phyloP scores from a whole-genome alignment of 2,888 invertebrate species.

The Theodoxus fluviatilis region DNA sequence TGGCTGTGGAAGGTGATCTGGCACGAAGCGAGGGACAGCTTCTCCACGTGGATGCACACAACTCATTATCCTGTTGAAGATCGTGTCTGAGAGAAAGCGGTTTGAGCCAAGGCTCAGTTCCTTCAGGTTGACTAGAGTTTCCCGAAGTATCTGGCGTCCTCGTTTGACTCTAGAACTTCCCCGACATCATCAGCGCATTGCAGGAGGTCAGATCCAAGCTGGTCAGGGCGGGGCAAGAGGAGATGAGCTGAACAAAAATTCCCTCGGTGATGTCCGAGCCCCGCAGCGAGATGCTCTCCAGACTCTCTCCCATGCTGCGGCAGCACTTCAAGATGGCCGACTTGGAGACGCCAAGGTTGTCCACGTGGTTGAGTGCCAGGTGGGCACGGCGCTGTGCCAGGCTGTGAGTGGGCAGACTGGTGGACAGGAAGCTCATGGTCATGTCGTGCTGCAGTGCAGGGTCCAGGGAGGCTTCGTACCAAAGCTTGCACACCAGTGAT shows the following conservation, averaged over 20 bases:
- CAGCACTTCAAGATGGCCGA: conserved; percentile 47
- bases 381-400: conserved; percentile 44
- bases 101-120: conserved; percentile 74
- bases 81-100: conserved; percentile 78
- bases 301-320: conserved; percentile 42
- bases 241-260: conserved; percentile 51
- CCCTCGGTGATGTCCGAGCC: conserved; percentile 58
- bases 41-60: conserved; percentile 71
- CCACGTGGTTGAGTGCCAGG: conserved; percentile 52
- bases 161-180: conserved; percentile 73
- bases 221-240: conserved; percentile 68
- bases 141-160: conserved; percentile 61
- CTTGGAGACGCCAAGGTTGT: conserved; percentile 45
- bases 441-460: conserved; percentile 70
- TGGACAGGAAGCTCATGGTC: conserved; percentile 65
- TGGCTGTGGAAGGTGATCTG: conserved; percentile 77
- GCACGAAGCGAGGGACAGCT: conserved; percentile 74
- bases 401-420: conserved; percentile 21
- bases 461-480: conserved; percentile 76
- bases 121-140: conserved; percentile 66
- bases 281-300: conserved; percentile 53
- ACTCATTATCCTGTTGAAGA: conserved; percentile 74
- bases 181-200: conserved; percentile 78
- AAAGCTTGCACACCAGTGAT: conserved; percentile 73
- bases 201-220: conserved; percentile 73